Evolutionary conservation across 2,797 vertebrate genomes (phyloP).

Genomic region (Buphagus erythrorhynchus): DNA sequence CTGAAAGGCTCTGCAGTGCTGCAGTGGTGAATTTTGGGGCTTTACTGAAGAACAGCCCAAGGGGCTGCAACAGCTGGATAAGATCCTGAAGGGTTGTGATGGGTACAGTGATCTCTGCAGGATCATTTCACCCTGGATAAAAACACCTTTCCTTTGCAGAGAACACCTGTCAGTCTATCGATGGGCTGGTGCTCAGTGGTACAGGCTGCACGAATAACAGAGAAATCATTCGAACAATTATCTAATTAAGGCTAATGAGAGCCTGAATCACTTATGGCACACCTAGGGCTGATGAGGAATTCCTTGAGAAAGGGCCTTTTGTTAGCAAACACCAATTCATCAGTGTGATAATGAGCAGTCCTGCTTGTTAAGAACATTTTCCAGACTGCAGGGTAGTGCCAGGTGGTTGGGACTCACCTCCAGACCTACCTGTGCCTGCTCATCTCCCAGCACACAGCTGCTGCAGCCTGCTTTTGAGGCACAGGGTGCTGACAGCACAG

Average conservation of each 20-base stretch:
- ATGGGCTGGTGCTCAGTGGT: not conserved
- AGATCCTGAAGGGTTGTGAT: not conserved
- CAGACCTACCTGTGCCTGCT: not conserved
- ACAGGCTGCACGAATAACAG: not conserved
- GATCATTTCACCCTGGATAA: not conserved
- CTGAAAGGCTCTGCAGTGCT: not conserved
- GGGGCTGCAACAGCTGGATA: not conserved
- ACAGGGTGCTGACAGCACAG: not conserved
- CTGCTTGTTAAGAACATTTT: not conserved
- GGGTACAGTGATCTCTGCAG: not conserved
- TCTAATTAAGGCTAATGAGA: conserved; percentile 25
- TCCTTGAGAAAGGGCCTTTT: conserved; percentile 13
- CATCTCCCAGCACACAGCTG: not conserved
- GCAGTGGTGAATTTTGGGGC: accelerated
- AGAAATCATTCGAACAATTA: conserved; percentile 33
- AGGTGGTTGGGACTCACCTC: not conserved
- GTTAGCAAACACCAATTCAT: conserved; percentile 23
- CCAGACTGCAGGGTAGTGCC: not conserved
- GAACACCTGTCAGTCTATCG: not conserved
- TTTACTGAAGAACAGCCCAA: not conserved
- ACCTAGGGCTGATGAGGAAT: not conserved
- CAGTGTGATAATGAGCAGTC: not conserved
- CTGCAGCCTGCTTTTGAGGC: not conserved
- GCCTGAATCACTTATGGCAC: not conserved
- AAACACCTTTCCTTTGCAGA: not conserved